Conservation (phyloP, 53 echinoderm and acorn worm species). For the Zoroaster sp. region DNA sequence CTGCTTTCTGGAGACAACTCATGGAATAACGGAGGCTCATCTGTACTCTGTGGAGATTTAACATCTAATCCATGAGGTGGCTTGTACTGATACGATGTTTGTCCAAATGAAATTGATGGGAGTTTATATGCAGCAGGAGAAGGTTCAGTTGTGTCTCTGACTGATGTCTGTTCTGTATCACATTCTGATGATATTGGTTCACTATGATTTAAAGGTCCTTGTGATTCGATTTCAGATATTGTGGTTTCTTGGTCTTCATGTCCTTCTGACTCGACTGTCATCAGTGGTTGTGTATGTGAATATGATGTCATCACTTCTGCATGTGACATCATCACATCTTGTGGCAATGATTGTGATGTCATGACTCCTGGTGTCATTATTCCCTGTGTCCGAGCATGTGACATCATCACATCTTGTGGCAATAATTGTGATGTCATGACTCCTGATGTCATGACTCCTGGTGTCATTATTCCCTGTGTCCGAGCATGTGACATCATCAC, state of each 20-base stretch:
- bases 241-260: background rate
- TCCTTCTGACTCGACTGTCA: background rate
- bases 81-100: background rate
- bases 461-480: no score
- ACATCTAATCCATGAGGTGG: background rate
- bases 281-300: background rate
- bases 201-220: background rate
- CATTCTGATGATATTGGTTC: background rate
- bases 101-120: background rate
- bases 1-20: conserved; percentile 36
- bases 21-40: background rate
- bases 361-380: background rate
- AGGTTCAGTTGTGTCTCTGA: background rate
- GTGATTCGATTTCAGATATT: background rate
- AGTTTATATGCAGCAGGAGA: background rate
- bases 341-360: background rate
- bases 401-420: background rate
- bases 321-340: background rate
- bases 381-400: background rate
- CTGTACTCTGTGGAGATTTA: background rate
- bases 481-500: background rate
- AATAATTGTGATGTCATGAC: background rate
- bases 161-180: background rate
- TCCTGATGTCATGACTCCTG: background rate
- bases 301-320: background rate